Percentiles rank a stretch among this genome's conserved stretches.
These are phyloP conservation scores for Halichoerus grypus DNA, from an alignment of 2,113 vertebrate species.

Conservation along the genomic window DNA sequence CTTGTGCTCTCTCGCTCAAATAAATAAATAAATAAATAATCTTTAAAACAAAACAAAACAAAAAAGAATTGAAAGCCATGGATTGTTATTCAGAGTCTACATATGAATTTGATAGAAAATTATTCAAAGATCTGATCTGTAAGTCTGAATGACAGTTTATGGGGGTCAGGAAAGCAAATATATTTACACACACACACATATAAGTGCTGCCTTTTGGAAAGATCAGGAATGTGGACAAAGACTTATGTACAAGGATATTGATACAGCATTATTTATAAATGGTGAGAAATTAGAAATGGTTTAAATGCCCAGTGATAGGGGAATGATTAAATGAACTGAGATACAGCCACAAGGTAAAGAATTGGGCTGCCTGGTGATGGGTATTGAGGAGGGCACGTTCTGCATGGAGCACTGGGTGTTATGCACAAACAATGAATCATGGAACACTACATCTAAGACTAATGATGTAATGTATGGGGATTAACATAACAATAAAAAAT, in stretches of 20 bases:
- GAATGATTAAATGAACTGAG: constrained; percentile 19
- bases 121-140: not conserved
- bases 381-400: too few species aligned
- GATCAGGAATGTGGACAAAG: not conserved
- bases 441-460: too few species aligned
- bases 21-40: not conserved
- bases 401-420: too few species aligned
- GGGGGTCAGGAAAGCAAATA: not conserved
- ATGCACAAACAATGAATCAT: too few species aligned
- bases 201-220: not conserved
- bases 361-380: not conserved
- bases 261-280: constrained; percentile 29
- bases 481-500: too few species aligned
- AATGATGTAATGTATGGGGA: too few species aligned
- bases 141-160: not conserved
- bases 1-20: not conserved
- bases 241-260: not conserved
- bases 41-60: not conserved
- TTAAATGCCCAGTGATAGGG: not conserved
- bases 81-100: not conserved
- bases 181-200: not conserved
- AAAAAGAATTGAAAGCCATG: not conserved
- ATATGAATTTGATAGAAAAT: constrained; percentile 31
- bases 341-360: not conserved
- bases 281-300: not conserved